Base-by-base conservation (phyloP, 2,888 invertebrate species). In the Idaea biselata region DNA sequence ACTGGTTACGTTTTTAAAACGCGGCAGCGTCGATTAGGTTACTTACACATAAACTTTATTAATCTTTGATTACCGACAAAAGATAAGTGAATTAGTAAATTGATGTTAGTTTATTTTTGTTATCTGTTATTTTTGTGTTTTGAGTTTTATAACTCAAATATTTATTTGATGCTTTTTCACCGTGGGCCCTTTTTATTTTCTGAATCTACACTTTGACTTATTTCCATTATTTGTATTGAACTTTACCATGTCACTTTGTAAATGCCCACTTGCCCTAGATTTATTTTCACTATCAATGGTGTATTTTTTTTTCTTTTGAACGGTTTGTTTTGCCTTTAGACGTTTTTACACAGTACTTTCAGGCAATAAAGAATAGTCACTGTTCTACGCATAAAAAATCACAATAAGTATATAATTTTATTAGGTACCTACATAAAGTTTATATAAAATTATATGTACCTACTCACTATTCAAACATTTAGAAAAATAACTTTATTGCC, bases 11-110 rank as follows among this genome's bases (percentile, higher is more conserved):
- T 84, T 85, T 84, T 85, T 80, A 81, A 79, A 81, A 78, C 72
- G 80, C 87, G 80, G 86, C 83, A 80, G 83, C 82, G 78, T 84
- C 84, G 83, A 89, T 90, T 87, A 86, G 82, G 80, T 83, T 79
- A 82, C 82, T 83, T 81, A 81, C 84, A 81, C 80, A 81, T 83
- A 83, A 86, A 82, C 86, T 87, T 83, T 82, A 81, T 86, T 81
- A 84, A 82, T 88, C 87, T 84, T 81, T 80, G 88, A 87, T 87
- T 80, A 70, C 77, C 63, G 64, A 68, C 67, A 59, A 64, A 70
- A 77, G 82, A 84, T 84, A 84, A 79, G 74, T 77, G 73, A 73
- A 75, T 76, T 77, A 77, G 78, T 78, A 73, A 80, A 77, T 77
- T 62, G 73, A 75, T 73, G 70, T 73, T 70, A 68, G 65, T 64